Evolutionary conservation across 2,888 invertebrate species (phyloP).

Genomic region (Ischnus inquisitorius): DNA sequence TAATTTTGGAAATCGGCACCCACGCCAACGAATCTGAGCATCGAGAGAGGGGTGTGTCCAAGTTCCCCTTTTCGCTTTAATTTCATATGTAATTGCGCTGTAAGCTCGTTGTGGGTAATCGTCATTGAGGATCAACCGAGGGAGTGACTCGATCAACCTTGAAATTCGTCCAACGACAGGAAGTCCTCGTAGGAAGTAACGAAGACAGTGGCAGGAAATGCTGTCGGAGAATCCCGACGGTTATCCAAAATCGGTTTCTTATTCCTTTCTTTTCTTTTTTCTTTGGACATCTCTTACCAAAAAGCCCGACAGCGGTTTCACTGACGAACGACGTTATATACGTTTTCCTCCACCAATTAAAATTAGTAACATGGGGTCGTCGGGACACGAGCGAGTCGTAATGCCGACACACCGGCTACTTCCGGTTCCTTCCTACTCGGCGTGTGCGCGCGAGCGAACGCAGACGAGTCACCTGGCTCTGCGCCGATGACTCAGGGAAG

Average conservation of each 20-base stretch:
- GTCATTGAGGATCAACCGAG: not conserved
- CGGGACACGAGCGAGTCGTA: slow-evolving; percentile 18
- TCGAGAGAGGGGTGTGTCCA: not conserved
- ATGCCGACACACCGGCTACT: slow-evolving; percentile 64
- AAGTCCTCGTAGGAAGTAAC: slow-evolving; percentile 10
- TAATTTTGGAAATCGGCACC: slow-evolving; percentile 38
- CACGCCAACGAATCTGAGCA: slow-evolving; percentile 20
- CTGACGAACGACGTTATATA: slow-evolving; percentile 30
- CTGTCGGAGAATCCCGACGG: not conserved
- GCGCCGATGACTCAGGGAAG: slow-evolving; percentile 80
- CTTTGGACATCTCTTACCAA: not conserved
- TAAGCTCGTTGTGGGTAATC: not conserved
- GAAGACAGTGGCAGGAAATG: slow-evolving; percentile 20
- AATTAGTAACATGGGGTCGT: slow-evolving; percentile 43
- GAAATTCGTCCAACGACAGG: slow-evolving; percentile 18
- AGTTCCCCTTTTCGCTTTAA: not conserved
- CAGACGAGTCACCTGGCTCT: slow-evolving; percentile 79
- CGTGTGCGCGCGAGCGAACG: slow-evolving; percentile 52
- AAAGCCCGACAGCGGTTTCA: not conserved
- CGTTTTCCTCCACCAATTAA: slow-evolving; percentile 17
- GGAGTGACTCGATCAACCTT: slow-evolving; percentile 29
- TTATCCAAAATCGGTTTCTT: not conserved
- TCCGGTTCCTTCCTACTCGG: slow-evolving; percentile 77
- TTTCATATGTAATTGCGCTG: not conserved
- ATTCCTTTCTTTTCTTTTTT: not conserved